A percentile compares a stretch with the other conserved stretches of the same genome.
phyloP scores from a whole-genome alignment of 2,888 invertebrate species.

The Chironomus riparius region DNA sequence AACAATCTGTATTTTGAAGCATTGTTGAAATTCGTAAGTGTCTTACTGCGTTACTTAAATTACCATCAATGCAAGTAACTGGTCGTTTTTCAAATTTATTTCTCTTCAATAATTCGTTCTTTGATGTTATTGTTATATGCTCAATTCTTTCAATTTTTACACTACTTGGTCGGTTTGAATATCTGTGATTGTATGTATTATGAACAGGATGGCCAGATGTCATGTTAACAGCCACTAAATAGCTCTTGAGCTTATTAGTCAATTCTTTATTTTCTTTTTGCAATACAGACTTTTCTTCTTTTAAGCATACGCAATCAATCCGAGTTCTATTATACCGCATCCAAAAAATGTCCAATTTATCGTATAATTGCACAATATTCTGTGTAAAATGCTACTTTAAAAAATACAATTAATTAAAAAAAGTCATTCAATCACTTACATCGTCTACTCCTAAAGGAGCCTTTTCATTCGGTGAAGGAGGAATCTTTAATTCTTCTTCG shows the following conservation, averaged over 20 bases:
- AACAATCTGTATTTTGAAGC: background rate
- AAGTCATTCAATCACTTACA: conserved; percentile 28
- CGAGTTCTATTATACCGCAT: conserved; percentile 49
- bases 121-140: conserved; percentile 32
- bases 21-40: conserved; percentile 44
- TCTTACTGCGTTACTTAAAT: conserved; percentile 48
- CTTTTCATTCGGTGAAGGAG: conserved; percentile 26
- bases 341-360: conserved; percentile 63
- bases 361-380: conserved; percentile 47
- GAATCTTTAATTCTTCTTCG: conserved; percentile 40
- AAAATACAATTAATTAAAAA: background rate
- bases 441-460: background rate
- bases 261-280: conserved; percentile 54
- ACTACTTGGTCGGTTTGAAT: conserved; percentile 38
- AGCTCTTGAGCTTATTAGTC: conserved; percentile 52
- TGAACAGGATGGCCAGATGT: conserved; percentile 32
- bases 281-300: conserved; percentile 39
- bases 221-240: conserved; percentile 52
- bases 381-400: conserved; percentile 33
- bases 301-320: conserved; percentile 46
- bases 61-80: conserved; percentile 51
- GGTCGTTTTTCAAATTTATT: conserved; percentile 37
- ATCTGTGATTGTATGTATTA: conserved; percentile 32
- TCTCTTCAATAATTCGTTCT: conserved; percentile 29
- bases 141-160: conserved; percentile 40